Evolutionary conservation across 2,797 vertebrate species (phyloP), one percentile per base, ranked within the genome.

Genomic region (Clarias fuscus): DNA sequence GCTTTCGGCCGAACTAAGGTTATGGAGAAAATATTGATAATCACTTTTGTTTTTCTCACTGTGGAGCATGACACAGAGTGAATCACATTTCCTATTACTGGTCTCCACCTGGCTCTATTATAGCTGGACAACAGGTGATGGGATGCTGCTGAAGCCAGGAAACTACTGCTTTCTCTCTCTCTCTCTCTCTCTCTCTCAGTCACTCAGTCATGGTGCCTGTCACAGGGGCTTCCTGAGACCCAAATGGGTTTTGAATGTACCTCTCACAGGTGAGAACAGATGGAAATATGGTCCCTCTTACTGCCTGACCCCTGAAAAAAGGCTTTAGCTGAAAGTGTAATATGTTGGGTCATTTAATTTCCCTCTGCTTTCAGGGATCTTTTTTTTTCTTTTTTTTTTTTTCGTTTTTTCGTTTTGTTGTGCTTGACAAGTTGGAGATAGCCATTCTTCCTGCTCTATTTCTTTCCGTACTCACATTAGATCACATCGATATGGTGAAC

Each of bases 51-150:
- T 90, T 73, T 90, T 89, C 80, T 86, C 82, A 68, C 86, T 65
- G 76, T 88, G 72, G 76, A 86, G 70, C 86, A 84, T 87, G 87
- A 86, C 84, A 88, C 87, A 20, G 68, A 48, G 89, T 64, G 85
- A 91, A 90, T 84, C 88, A 88, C 88, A 87, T 90, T 92, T 92
- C 89, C 91, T 87, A 91, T 91, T 91, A 91, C 83, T 64, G 68
- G 48, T 78, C 82, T 86, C 87, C 88, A 92, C 87, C 91, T 91
- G 90, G 85, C 79, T 90, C 91, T 86, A 90, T 89, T 91, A 90
- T 87, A 81, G 68, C 82, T 83, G 68, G 88, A 90, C 90, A 90
- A 87, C 85, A 89, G 82, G 88, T 88, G 90, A 89, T 90, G 83
- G 86, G 86, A 89, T 87, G 83, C 86, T 88, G 86, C 88, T 84